phyloP scores from a whole-genome alignment of 30 jellyfish, hydroid and myxozoan genomes.

The Aurelia sp. region DNA sequence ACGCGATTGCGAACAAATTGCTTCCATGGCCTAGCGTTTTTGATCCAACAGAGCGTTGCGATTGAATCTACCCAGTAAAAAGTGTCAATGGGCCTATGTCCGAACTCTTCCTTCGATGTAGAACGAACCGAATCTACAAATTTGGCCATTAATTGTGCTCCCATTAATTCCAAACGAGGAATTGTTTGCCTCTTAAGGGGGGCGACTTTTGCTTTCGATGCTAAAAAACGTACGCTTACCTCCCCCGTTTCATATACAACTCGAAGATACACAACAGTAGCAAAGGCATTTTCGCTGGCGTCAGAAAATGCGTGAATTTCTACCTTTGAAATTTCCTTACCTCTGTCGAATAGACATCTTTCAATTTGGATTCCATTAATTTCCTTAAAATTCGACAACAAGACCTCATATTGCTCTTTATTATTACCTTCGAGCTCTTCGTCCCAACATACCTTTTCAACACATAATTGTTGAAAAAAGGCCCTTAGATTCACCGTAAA shows the following conservation, averaged over 20 bases:
- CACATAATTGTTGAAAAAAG: constrained; percentile 64
- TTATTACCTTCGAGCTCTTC: constrained; percentile 19
- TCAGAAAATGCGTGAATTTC: constrained; percentile 79
- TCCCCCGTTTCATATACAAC: constrained; percentile 51
- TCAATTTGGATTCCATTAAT: neutral
- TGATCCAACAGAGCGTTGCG: constrained; percentile 45
- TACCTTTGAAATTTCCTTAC: neutral
- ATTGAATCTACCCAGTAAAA: constrained; percentile 56
- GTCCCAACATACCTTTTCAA: constrained; percentile 61
- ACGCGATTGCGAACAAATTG: constrained; percentile 47
- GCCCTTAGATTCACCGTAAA: constrained; percentile 25
- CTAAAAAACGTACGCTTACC: constrained; percentile 27
- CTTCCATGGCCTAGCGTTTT: constrained; percentile 39
- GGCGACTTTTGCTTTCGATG: constrained; percentile 79
- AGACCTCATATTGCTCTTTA: neutral
- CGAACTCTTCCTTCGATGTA: constrained; percentile 7
- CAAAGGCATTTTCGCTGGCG: constrained; percentile 62
- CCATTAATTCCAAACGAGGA: constrained; percentile 66
- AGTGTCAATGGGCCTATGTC: neutral
- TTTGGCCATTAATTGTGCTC: constrained; percentile 47
- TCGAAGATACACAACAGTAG: constrained; percentile 65
- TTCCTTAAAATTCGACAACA: neutral
- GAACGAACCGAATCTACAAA: constrained; percentile 3
- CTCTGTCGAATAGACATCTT: neutral
- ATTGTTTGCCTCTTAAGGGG: constrained; percentile 49